phyloP scores from a whole-genome alignment of 2,113 vertebrate genomes.

The Microcebus murinus region DNA sequence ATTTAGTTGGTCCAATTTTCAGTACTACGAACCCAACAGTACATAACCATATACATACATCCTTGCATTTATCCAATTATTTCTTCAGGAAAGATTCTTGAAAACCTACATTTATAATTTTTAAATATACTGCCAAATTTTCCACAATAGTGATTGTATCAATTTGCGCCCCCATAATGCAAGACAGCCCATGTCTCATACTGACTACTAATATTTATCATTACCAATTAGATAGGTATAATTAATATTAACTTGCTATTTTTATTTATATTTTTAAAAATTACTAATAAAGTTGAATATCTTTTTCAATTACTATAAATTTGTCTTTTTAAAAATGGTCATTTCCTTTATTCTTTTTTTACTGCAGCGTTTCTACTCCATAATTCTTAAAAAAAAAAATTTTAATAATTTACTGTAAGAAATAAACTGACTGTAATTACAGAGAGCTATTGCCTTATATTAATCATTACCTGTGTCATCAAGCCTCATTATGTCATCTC shows the following conservation, averaged over 20 bases:
- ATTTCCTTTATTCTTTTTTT: constrained; percentile 11
- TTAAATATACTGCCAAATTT: constrained; percentile 12
- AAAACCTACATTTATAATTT: constrained; percentile 6
- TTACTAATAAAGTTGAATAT: neutral
- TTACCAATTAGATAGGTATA: neutral
- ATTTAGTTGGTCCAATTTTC: neutral
- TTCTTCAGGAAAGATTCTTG: constrained; percentile 29
- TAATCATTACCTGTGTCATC: constrained; percentile 93
- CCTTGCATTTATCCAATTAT: neutral
- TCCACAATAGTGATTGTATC: neutral
- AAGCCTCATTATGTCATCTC: constrained; percentile 99
- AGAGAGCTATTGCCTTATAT: neutral
- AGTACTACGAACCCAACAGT: neutral
- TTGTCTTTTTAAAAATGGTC: neutral
- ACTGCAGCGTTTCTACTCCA: neutral
- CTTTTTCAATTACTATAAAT: neutral
- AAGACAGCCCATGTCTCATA: neutral
- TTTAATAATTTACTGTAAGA: neutral
- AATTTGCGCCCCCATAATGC: neutral
- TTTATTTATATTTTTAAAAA: constrained; percentile 30
- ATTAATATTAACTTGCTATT: neutral
- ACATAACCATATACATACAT: neutral
- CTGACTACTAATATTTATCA: neutral
- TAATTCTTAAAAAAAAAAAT: constrained; percentile 45
- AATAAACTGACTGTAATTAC: neutral